Conservation (phyloP, 2,888 invertebrate species). For the Subacronicta megacephala region DNA sequence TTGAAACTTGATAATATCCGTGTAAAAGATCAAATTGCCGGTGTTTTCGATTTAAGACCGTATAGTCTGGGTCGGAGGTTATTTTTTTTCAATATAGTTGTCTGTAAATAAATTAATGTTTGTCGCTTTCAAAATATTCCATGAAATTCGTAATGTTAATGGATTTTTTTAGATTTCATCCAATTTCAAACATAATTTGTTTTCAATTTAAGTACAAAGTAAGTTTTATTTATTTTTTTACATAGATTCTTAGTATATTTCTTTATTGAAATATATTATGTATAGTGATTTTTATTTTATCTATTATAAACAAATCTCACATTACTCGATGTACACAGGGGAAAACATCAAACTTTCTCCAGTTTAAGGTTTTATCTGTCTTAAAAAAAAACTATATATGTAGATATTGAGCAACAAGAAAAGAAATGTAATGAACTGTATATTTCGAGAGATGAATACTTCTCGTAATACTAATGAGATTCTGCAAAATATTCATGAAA, state of each 20-base stretch:
- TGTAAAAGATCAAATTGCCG: background rate
- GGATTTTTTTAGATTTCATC: background rate
- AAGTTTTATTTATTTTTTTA: conserved; percentile 13
- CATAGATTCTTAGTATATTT: background rate
- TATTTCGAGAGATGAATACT: too few relatives aligned
- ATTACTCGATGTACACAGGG: background rate
- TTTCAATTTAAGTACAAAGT: conserved; percentile 13
- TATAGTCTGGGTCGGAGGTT: background rate
- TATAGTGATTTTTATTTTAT: background rate
- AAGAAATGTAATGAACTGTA: too few relatives aligned
- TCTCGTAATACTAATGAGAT: conserved; percentile 18
- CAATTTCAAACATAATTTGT: conserved; percentile 22
- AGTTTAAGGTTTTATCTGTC: too few relatives aligned
- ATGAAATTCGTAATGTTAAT: background rate
- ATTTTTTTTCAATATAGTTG: background rate
- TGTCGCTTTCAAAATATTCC: background rate
- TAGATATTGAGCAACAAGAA: too few relatives aligned
- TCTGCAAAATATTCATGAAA: conserved; percentile 17
- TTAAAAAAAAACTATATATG: too few relatives aligned
- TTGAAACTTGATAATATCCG: conserved; percentile 22
- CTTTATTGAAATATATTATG: too few relatives aligned
- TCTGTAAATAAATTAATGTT: background rate
- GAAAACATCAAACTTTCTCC: too few relatives aligned
- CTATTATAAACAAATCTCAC: conserved; percentile 6
- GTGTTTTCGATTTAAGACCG: conserved; percentile 1